Percentiles rank a stretch among this genome's conserved stretches.
Evolutionary conservation across 2,113 vertebrate genomes (phyloP).

Genomic region (Tetrax tetrax): DNA sequence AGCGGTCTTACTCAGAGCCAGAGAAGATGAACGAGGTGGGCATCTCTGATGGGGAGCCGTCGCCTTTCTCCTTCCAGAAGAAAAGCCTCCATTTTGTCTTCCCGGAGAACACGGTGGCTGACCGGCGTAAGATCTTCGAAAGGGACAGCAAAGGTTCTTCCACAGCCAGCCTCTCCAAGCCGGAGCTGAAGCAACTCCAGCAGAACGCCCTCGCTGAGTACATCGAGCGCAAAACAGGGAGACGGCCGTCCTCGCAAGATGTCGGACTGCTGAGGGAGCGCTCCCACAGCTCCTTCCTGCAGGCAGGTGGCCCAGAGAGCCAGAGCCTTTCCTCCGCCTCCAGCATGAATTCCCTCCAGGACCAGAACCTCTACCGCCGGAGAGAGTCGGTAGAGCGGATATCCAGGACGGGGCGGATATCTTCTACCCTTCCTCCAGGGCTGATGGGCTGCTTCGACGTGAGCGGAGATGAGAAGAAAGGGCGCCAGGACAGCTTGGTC

Average conservation of each 20-base stretch:
- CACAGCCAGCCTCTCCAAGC: constrained; percentile 75
- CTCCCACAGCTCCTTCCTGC: constrained; percentile 78
- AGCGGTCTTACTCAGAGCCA: constrained; percentile 92
- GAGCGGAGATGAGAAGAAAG: constrained; percentile 53
- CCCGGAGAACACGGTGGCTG: constrained; percentile 84
- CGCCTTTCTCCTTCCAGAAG: constrained; percentile 56
- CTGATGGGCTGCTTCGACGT: constrained; percentile 57
- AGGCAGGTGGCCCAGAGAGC: constrained; percentile 65
- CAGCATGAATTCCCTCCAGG: constrained; percentile 87
- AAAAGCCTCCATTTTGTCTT: constrained; percentile 61
- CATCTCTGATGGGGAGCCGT: constrained; percentile 73
- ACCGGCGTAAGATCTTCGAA: constrained; percentile 90
- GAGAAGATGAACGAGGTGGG: constrained; percentile 95
- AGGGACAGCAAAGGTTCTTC: constrained; percentile 70
- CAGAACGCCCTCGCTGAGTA: constrained; percentile 90
- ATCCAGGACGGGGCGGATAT: constrained; percentile 14
- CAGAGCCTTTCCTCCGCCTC: constrained; percentile 79
- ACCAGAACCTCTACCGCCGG: constrained; percentile 64
- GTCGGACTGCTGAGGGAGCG: constrained; percentile 51
- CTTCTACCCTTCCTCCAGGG: constrained; percentile 68
- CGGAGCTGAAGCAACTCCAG: constrained; percentile 88
- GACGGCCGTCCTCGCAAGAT: constrained; percentile 68
- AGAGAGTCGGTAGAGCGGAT: constrained; percentile 61
- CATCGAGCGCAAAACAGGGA: constrained; percentile 85
- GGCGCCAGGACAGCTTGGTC: constrained; percentile 36